Conservation (phyloP, 53 echinoderm and acorn worm species). For the Zoroaster sp. region DNA sequence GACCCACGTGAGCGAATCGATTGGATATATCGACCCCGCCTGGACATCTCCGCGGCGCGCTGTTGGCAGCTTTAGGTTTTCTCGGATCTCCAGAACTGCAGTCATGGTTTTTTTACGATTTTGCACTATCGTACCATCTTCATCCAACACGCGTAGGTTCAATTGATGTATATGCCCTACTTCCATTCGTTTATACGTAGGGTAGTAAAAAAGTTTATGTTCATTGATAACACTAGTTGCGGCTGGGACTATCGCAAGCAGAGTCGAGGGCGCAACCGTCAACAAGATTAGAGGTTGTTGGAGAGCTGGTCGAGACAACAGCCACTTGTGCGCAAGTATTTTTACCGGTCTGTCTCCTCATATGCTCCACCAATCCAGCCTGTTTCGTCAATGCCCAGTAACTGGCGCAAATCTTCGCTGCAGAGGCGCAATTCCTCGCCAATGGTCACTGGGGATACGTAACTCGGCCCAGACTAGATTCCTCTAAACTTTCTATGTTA, state of each 20-base stretch:
- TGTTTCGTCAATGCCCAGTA: slow-evolving; percentile 5
- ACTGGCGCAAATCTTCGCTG: neutral
- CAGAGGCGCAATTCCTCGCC: neutral
- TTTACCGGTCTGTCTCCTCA: neutral
- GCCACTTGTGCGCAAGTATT: neutral
- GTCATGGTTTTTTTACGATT: no score
- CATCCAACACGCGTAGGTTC: no score
- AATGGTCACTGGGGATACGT: neutral
- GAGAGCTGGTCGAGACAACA: no score
- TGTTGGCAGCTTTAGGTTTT: no score
- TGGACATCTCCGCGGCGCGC: neutral
- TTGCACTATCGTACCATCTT: neutral
- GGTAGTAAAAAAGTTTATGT: no score
- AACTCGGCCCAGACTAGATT: neutral
- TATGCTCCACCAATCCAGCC: neutral
- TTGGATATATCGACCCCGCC: no score
- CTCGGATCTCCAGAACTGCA: no score
- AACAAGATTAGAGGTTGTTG: slow-evolving; percentile 9
- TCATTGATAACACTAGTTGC: no score
- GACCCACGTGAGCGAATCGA: no score
- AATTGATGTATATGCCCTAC: neutral
- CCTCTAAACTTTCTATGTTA: neutral
- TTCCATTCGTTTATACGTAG: neutral
- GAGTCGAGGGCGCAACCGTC: no score
- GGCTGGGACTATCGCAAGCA: no score